Evolutionary conservation across 2,888 invertebrate genomes (phyloP), one percentile per base, ranked within the genome.

Genomic region (Andrena haemorrhoa): DNA sequence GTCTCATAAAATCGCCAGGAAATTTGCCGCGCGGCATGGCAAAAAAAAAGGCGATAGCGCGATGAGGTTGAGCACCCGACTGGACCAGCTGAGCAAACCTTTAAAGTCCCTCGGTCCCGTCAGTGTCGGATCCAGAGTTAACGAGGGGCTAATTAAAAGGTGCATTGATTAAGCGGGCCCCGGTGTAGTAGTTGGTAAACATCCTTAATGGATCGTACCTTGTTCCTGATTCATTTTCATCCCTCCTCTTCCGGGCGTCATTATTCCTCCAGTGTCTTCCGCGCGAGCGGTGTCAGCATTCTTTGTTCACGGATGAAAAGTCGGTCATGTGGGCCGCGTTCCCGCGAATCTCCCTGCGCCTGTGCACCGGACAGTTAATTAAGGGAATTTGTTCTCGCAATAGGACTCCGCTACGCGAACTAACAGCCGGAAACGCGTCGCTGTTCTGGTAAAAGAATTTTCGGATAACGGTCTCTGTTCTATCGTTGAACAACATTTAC

Each of bases 91-190:
- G 4, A 0, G 5, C 5, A 23, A 41, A 20, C 10, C 47, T 51
- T 66, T 69, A 53, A 64, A 68, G 51, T 64, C 64, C 10, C 35
- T 7, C 12, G 26, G 49, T 20, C 20, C 41, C 60, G 41, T 63
- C 35, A 16, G 6, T 47, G 16, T n/a, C 12, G 53, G 26, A 31
- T 53, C 29, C 33, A 7, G 26, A 64, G 31, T 78, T 80, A 87
- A 83, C 74, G 70, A 80, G 79, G 53, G 29, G 41, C 58, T 86
- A 87, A 86, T 82, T 85, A 75, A 58, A 74, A 41, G 64, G 23
- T 29, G 74, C 75, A 73, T 85, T 61, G 85, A 83, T 87, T 83
- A 74, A 74, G 51, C 41, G 65, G 29, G n/a, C 10, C 20, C 69
- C 7, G 61, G 8, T 20, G 70, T 63, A 61, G 41, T 16, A 63